phyloP scores from a whole-genome alignment of 2,797 vertebrate species.

The Labeo calbasu region DNA sequence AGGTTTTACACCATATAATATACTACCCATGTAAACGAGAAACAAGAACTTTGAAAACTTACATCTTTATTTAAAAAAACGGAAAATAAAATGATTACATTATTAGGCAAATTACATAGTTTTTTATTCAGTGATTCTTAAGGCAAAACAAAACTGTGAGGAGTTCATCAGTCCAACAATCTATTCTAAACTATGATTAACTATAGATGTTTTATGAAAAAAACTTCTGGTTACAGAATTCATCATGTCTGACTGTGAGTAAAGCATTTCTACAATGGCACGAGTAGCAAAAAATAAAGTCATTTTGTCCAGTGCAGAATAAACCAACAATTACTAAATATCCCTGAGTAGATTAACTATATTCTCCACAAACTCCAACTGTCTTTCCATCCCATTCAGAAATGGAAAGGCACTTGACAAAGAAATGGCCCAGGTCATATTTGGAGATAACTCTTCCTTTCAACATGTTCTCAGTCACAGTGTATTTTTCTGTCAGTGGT shows the following conservation, averaged over 20 bases:
- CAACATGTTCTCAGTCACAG: conserved; percentile 73
- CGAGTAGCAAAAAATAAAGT: neutral
- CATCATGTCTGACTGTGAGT: neutral
- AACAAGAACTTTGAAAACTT: neutral
- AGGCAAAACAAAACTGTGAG: neutral
- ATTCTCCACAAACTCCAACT: conserved; percentile 84
- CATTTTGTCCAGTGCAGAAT: neutral
- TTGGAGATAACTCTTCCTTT: conserved; percentile 86
- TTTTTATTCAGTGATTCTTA: neutral
- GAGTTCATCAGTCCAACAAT: neutral
- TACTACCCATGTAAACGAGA: neutral
- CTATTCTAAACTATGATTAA: neutral
- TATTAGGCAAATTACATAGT: neutral
- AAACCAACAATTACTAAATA: neutral
- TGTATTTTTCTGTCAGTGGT: conserved; percentile 84
- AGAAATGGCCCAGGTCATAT: conserved; percentile 89
- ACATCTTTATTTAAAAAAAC: conserved; percentile 19
- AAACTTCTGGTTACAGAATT: neutral
- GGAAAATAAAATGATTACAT: neutral
- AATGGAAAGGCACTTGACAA: conserved; percentile 85
- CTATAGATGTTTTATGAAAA: neutral
- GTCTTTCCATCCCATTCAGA: conserved; percentile 82
- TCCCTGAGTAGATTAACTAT: conserved; percentile 64
- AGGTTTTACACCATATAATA: neutral
- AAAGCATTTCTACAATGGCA: neutral